phyloP scores from a whole-genome alignment of 2,113 vertebrate species.

The Ctenomys sociabilis region DNA sequence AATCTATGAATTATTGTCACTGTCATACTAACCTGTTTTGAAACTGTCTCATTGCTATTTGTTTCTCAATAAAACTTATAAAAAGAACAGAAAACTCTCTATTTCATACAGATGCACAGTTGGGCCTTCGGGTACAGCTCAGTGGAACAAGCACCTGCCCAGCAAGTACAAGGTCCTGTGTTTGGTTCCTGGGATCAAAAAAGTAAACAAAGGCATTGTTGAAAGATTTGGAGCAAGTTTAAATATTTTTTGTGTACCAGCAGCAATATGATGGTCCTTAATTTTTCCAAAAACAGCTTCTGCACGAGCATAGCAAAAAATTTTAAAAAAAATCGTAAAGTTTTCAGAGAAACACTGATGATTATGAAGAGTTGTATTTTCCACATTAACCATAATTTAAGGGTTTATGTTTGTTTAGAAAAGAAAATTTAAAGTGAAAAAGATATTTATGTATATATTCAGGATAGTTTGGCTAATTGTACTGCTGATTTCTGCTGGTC shows the following conservation, averaged over 20 bases:
- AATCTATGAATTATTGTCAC: no score
- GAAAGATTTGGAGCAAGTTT: not conserved
- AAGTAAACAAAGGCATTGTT: no score
- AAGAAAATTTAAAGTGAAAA: not conserved
- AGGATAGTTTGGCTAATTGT: no score
- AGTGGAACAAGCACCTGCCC: no score
- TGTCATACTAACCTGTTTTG: no score
- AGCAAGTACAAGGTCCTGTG: no score
- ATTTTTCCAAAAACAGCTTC: not conserved
- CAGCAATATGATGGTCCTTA: not conserved
- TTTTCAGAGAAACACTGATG: not conserved
- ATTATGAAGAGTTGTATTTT: not conserved
- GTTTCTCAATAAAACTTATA: no score
- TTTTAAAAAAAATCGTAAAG: not conserved
- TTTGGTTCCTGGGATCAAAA: no score
- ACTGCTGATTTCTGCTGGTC: no score
- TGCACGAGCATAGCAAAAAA: not conserved
- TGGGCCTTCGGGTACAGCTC: no score
- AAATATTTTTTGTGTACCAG: not conserved
- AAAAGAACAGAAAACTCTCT: not conserved
- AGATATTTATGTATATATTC: not conserved
- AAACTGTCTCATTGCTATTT: no score
- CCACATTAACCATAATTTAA: not conserved
- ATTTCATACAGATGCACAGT: not conserved
- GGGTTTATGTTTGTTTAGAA: not conserved